Evolutionary conservation across 2,113 vertebrate species (phyloP), one percentile per base, ranked within the genome.

Genomic region (Donacobius atricapilla): DNA sequence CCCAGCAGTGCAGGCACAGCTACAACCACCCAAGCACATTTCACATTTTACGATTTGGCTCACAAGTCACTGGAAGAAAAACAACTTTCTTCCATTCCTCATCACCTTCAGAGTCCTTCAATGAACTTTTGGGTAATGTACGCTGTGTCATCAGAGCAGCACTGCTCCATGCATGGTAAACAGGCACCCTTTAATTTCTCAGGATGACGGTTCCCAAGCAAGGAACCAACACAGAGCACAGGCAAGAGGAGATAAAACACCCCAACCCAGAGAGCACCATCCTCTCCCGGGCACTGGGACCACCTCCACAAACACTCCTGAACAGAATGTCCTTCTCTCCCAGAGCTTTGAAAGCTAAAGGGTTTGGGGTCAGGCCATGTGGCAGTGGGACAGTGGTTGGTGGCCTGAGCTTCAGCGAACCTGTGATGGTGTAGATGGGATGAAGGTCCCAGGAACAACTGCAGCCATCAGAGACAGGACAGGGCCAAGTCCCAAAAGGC

Each of bases 51-150:
- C 0, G 0, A 68, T 64, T 78, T 95, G 80, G 64, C 44, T 75
- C 8, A 78, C 64, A 53, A 90, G 69, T 39, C 37, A 21, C 6
- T 71, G 65, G 58, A 93, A 94, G 70, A 72, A 93, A 91, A 97
- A 48, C 37, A 93, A 22, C 40, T 87, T 90, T 77, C 37, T 83
- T 73, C 64, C 11, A 0, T 73, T 94, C 61, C 86, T 84, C 17
- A 75, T 93, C 94, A 93, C 94, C 83, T 95, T 92, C 85, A 61
- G 65, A 1, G 0, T 78, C 83, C 85, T 89, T 47, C 90, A 40
- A 64, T 84, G 96, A 96, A 84, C 80, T 93, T 96, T 39, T 54
- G 83, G 79, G 72, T 87, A 89, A 92, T 48, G 79, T 20, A 83
- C 68, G 90, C 95, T 94, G 79, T 86, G 92, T 89, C 88, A 92